Evolutionary conservation across 2,888 invertebrate genomes (phyloP), one percentile per base, ranked within the genome.

Genomic region (Rhynchonema sp.): DNA sequence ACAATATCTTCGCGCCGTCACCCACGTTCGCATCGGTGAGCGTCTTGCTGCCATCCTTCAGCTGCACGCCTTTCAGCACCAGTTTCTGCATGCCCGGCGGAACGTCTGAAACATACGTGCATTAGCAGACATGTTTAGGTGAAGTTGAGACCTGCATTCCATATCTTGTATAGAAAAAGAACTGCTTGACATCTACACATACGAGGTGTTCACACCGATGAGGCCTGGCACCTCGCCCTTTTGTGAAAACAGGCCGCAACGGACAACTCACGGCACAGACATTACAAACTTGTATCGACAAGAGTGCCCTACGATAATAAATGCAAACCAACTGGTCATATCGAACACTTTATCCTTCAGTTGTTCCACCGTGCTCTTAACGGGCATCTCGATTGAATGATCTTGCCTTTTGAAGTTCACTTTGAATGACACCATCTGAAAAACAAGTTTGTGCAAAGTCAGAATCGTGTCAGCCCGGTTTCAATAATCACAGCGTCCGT

Each of bases 1-100:
- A 82, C 87, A 89, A 86, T 58, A 49, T n/a, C 49, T 49, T 49
- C 3, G n/a, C 20, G 23, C 23, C 23, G 23, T 49, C n/a, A 3
- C 3, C n/a, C n/a, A 49, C n/a, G 20, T n/a, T n/a, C n/a, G 49
- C 49, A n/a, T 49, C 49, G 23, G 13, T 17, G 13, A 49, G 49
- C 49, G 9, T n/a, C n/a, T n/a, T 6, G 49, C 3, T n/a, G 49
- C 23, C 23, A 3, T 55, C 55, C 26, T 55, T 55, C 26, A 55
- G 27, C 22, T 55, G 55, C 3, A 6, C 13, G n/a, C 55, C 49
- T n/a, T 6, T 20, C 1, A 23, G 23, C 17, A 62, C 49, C 30
- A 62, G 49, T 30, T 62, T 62, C 46, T 62, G 62, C 55, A 62
- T 25, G 17, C 30, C 60, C 22, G 60, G 55, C 3, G 60, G 62